Evolutionary conservation across 2,888 invertebrate species (phyloP).

Genomic region (Sympetrum striolatum): DNA sequence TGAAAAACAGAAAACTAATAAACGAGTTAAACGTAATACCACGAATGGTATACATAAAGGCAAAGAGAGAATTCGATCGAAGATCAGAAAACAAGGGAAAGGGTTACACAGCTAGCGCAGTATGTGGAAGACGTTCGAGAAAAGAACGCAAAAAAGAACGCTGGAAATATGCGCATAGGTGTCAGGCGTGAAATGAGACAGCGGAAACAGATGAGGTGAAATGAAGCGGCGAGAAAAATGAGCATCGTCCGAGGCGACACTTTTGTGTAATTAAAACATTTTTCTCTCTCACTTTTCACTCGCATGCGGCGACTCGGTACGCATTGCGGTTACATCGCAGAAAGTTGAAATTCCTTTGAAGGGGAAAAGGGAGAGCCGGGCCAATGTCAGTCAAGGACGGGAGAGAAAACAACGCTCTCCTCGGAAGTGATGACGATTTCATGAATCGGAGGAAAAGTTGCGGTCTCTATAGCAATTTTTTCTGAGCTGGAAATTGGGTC

Average conservation of each 20-base stretch:
- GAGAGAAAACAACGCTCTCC: too few relatives aligned
- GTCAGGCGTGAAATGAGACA: neutral
- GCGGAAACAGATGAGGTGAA: conserved; percentile 12
- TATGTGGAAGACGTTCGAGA: neutral
- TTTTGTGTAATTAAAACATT: neutral
- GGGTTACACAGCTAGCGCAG: neutral
- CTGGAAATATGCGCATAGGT: neutral
- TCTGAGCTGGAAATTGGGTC: neutral
- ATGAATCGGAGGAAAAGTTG: neutral
- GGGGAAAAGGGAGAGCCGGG: neutral
- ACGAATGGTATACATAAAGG: neutral
- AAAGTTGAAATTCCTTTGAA: conserved; percentile 4
- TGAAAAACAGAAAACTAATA: too few relatives aligned
- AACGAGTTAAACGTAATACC: neutral
- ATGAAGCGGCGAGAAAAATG: neutral
- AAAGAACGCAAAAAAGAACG: neutral
- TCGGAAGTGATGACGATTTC: too few relatives aligned
- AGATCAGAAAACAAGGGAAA: neutral
- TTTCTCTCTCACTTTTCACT: neutral
- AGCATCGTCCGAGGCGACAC: neutral
- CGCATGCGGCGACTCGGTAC: conserved; percentile 36
- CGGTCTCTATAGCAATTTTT: neutral
- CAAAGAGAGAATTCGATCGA: neutral
- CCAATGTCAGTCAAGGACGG: neutral
- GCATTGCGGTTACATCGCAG: conserved; percentile 22